Conservation (phyloP, 2,113 vertebrate species). For the Mormyrus lacerda region DNA sequence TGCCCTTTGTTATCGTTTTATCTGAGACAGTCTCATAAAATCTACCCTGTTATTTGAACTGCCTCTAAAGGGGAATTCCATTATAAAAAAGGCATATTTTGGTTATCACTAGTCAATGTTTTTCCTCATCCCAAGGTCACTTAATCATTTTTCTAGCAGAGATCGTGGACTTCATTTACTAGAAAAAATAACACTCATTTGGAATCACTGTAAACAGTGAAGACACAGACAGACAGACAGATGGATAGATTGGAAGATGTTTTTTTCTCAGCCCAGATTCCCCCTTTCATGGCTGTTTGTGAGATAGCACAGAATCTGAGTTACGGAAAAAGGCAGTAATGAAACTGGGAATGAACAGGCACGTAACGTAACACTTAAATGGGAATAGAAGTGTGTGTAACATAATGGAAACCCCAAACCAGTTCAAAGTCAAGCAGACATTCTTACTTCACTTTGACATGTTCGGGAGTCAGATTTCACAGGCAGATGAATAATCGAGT, state of each 20-base stretch:
- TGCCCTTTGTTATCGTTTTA: not conserved
- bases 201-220: not conserved
- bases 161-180: not conserved
- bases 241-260: not conserved
- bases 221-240: not conserved
- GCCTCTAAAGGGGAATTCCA: not conserved
- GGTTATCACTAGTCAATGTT: not conserved
- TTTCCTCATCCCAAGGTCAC: not conserved
- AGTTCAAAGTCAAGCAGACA: not conserved
- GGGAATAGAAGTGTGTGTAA: not conserved
- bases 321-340: not conserved
- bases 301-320: not conserved
- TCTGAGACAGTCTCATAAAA: not conserved
- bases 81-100: not conserved
- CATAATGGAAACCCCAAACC: not conserved
- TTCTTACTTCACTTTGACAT: constrained; percentile 8
- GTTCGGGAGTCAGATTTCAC: constrained; percentile 5
- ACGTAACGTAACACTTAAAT: not conserved
- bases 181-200: not conserved
- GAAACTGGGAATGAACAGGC: not conserved
- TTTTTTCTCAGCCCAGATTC: not conserved
- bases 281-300: not conserved
- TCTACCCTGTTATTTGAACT: not conserved
- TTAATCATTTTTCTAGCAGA: not conserved
- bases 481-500: constrained; percentile 46